phyloP scores from a whole-genome alignment of 1,140 invertebrate species.

The Portunus trituberculatus region DNA sequence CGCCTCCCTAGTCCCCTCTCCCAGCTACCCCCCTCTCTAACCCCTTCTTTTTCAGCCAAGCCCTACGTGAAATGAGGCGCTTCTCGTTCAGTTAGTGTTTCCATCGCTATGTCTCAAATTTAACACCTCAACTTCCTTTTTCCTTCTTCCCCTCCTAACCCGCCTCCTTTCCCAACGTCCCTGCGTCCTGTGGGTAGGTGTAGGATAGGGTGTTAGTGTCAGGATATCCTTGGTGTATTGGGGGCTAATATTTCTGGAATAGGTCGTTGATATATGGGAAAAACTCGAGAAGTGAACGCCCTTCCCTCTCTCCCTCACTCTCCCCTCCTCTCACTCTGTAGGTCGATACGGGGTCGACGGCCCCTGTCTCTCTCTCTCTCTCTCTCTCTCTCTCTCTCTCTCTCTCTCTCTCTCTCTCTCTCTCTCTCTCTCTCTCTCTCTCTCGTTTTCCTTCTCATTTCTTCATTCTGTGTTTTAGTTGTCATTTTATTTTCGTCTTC shows the following conservation, averaged over 20 bases:
- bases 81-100: no score
- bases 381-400: conserved; percentile 32
- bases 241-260: not conserved
- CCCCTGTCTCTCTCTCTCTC: conserved; percentile 16
- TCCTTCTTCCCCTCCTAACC: not conserved
- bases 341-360: conserved; percentile 66
- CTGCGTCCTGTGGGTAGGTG: not conserved
- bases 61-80: no score
- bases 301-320: not conserved
- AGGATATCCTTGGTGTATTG: not conserved
- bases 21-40: no score
- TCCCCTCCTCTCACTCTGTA: not conserved
- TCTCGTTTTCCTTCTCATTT: no score
- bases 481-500: no score
- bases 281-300: not conserved
- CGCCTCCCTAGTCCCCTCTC: no score
- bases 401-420: not conserved
- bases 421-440: no score
- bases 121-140: not conserved
- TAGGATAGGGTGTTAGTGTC: not conserved
- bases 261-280: not conserved
- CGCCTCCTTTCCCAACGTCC: not conserved
- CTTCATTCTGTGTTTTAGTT: no score
- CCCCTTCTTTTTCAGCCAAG: no score
- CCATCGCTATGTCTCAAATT: not conserved